Base-by-base conservation (phyloP, 1,140 invertebrate species). In the Oscheius sp. region DNA sequence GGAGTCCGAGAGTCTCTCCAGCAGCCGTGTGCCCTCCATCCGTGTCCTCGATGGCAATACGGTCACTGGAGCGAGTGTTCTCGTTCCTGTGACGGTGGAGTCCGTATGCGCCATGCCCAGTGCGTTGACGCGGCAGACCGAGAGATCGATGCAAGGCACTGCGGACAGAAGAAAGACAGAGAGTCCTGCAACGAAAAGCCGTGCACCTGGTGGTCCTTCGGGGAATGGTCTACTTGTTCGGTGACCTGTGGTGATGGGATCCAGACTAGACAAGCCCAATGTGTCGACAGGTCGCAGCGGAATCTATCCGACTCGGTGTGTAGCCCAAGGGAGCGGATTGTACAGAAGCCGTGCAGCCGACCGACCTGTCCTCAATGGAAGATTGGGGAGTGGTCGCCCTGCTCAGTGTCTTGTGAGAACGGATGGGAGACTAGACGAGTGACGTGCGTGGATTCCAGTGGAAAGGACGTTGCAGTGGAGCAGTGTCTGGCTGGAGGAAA, bases 21-120 rank as follows among this genome's bases (percentile, higher is more conserved):
- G 34, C 71, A 66, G 28, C 80, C 84, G 65, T 83, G 82, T 63
- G 82, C 79, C 45, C 59, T 80, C 29, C 73, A 77, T 34, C 82
- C 83, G 2, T 83, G 82, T 76, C 82, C 82, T 1, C 23, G 63
- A 45, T 83, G 82, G 82, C 42, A 63, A 20, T 83, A 83, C 52
- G 81, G 76, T 34, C 59, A 72, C n/a, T 83, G 82, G 82, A 74
- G 46, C 26, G 79, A 91, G 89, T 92, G 91, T 82, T 88, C 89
- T n/a, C 86, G 87, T 79, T 88, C 88, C 2, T 92, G 91, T 84
- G 90, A 89, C 58, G 88, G 87, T 26, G 91, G 91, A 15, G 84
- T 87, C 3, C 88, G 90, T 78, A 87, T 85, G 26, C 85, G 91
- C 20, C 87, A 84, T 66, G 89, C 89, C 0, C 79, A 79, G 13